phyloP scores from a whole-genome alignment of 2,113 vertebrate species.

The Eolophus roseicapilla region DNA sequence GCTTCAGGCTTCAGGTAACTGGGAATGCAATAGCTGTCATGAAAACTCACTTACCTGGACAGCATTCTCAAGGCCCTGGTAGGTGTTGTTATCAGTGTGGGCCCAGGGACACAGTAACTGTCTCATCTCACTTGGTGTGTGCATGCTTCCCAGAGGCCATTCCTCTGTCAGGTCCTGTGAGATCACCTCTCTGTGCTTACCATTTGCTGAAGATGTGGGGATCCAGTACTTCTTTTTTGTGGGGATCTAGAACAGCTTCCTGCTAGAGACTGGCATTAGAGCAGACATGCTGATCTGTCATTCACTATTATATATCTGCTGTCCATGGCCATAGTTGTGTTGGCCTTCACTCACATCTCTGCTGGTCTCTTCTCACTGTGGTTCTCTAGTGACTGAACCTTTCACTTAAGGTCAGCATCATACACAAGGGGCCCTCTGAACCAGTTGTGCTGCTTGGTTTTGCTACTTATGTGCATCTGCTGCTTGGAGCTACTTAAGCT shows the following conservation, averaged over 20 bases:
- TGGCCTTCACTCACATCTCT: neutral
- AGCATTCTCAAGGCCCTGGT: neutral
- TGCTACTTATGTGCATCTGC: neutral
- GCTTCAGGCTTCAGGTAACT: neutral
- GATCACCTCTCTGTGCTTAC: neutral
- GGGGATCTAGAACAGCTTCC: neutral
- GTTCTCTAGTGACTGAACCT: neutral
- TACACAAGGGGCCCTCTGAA: neutral
- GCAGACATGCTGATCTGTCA: neutral
- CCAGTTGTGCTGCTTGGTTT: neutral
- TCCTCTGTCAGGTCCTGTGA: neutral
- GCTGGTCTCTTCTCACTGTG: neutral
- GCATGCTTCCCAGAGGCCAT: neutral
- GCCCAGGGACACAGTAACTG: neutral
- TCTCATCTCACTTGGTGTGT: neutral
- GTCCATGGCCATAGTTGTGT: accelerated
- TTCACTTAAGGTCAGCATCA: neutral
- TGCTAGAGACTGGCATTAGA: neutral
- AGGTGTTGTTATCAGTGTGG: neutral
- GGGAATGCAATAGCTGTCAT: accelerated
- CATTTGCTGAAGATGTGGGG: neutral
- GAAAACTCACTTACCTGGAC: neutral
- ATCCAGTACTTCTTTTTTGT: neutral
- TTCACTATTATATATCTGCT: neutral
- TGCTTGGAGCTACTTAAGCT: neutral